phyloP scores from a whole-genome alignment of 1,140 invertebrate species.

The Drosophila takahashii region DNA sequence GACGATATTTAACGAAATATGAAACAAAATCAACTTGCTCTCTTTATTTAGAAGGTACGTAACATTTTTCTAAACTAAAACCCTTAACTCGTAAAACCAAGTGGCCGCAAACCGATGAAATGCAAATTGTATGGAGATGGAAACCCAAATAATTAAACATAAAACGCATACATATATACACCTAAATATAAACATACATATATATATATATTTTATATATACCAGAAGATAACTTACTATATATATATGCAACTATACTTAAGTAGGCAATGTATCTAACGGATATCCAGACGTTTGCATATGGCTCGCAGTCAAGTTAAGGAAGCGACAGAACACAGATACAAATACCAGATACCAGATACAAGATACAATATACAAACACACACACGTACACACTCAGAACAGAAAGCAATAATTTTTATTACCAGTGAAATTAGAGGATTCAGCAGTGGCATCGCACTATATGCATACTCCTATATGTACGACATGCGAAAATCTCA shows the following conservation, averaged over 20 bases:
- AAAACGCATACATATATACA: conserved; percentile 62
- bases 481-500: conserved; percentile 42
- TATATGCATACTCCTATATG: conserved; percentile 50
- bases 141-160: conserved; percentile 53
- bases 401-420: conserved; percentile 82
- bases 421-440: conserved; percentile 46
- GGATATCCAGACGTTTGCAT: conserved; percentile 73
- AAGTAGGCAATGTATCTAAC: conserved; percentile 78
- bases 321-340: conserved; percentile 43
- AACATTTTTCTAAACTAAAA: conserved; percentile 77
- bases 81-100: conserved; percentile 42
- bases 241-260: conserved; percentile 76
- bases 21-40: conserved; percentile 67
- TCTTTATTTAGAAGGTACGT: conserved; percentile 78
- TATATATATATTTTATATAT: conserved; percentile 75
- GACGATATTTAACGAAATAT: conserved; percentile 66
- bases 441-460: conserved; percentile 68
- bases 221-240: conserved; percentile 54
- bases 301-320: conserved; percentile 76
- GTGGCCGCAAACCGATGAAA: conserved; percentile 37
- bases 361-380: conserved; percentile 5
- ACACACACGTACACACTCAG: conserved; percentile 31
- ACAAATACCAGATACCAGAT: conserved; percentile 19
- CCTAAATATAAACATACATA: conserved; percentile 56
- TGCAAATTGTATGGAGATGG: conserved; percentile 20